Evolutionary conservation across 2,888 invertebrate species (phyloP), one percentile per base, ranked within the genome.

Genomic region (Isoperla grammatica): DNA sequence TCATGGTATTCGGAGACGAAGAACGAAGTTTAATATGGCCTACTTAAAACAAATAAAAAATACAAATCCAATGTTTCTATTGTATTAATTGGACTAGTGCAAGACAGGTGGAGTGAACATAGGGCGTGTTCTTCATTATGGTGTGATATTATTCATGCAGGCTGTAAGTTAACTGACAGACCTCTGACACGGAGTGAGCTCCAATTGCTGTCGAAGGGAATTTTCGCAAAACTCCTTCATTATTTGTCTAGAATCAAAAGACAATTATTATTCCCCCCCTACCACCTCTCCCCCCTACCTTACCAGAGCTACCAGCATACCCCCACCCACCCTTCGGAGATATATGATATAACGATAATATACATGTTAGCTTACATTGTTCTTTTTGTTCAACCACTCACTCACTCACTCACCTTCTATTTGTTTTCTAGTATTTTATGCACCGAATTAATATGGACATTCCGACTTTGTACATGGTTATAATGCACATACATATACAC

Each of bases 401-500:
- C 53, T 49, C 23, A 50, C 15, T 42, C n/a, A n/a, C 42, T 29
- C 49, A 35, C 49, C 23, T 57, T 53, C n/a, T 39, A 13, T 39
- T 57, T 45, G 13, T 43, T 61, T 57, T 17, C 42, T 42, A 50
- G 49, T 45, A 43, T 20, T 58, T 37, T 5, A 61, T 48, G 57
- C 61, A 61, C 61, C 55, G 29, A 55, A 61, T 55, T 55, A 57
- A 29, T 50, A 50, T 29, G 45, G 37, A 59, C 17, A 60, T 54
- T 42, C 43, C 48, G 48, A 43, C 29, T 23, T 53, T 37, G 57
- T 50, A 54, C 19, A 35, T 60, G 45, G 55, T 56, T 56, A 45
- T 42, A 55, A 22, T 56, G 50, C 62, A 53, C 58, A 63, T 56
- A 15, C 39, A 20, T 19, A 46, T 37, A 19, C 39, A 50, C 50